Evolutionary conservation across 1,140 invertebrate species (phyloP).

Genomic region (Antheraea pernyi): DNA sequence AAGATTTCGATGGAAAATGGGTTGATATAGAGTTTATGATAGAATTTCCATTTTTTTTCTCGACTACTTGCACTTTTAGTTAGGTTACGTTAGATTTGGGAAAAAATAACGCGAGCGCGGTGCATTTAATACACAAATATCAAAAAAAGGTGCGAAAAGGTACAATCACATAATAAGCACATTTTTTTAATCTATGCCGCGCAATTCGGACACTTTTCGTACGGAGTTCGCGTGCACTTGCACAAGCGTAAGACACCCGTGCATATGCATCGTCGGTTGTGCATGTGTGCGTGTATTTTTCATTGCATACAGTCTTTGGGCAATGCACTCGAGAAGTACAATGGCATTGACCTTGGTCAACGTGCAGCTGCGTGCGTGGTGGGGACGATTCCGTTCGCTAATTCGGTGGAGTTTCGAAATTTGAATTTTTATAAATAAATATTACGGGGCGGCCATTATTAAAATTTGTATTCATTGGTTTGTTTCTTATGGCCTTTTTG

Average conservation of each 20-base stretch:
- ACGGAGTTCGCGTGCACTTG: slow-evolving; percentile 36
- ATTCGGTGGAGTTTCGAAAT: slow-evolving; percentile 36
- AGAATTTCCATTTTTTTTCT: no score
- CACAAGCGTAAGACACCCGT: slow-evolving; percentile 7
- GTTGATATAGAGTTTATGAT: no score
- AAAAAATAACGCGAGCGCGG: no score
- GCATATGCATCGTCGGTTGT: slow-evolving; percentile 11
- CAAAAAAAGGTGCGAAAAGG: no score
- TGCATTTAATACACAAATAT: no score
- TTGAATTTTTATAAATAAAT: slow-evolving; percentile 18
- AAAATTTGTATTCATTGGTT: neutral
- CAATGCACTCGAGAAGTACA: slow-evolving; percentile 60
- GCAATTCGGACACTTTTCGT: slow-evolving; percentile 62
- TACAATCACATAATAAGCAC: neutral
- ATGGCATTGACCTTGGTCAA: slow-evolving; percentile 63
- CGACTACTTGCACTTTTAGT: no score
- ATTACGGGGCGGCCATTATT: neutral
- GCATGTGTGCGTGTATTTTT: slow-evolving; percentile 48
- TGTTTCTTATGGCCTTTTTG: neutral
- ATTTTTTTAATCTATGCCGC: slow-evolving; percentile 36
- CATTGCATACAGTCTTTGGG: slow-evolving; percentile 54
- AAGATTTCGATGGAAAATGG: no score
- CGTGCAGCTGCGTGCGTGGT: slow-evolving; percentile 48
- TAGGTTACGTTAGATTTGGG: no score
- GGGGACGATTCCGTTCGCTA: slow-evolving; percentile 26